phyloP scores from a whole-genome alignment of 2,888 invertebrate species.

The Aelia acuminata region DNA sequence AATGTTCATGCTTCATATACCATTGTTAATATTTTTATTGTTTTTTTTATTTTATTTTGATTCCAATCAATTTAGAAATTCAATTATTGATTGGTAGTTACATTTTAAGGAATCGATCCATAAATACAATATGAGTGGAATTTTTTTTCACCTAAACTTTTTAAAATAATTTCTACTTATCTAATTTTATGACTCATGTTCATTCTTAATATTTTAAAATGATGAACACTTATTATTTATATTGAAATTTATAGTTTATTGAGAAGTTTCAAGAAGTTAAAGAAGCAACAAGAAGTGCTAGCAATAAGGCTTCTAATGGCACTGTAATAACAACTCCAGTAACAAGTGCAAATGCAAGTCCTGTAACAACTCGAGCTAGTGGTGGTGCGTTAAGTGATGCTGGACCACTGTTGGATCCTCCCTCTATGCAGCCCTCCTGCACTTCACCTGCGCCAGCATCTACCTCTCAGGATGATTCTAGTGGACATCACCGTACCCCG shows the following conservation, averaged over 20 bases:
- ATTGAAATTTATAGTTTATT: constrained; percentile 80
- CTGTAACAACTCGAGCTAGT: constrained; percentile 80
- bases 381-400: constrained; percentile 71
- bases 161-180: background rate
- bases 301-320: constrained; percentile 76
- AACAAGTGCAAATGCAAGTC: constrained; percentile 90
- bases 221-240: constrained; percentile 13
- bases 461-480: constrained; percentile 60
- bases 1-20: too few species aligned
- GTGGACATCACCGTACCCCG: constrained; percentile 70
- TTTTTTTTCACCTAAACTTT: background rate
- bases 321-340: constrained; percentile 83
- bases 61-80: too few species aligned
- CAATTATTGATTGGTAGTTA: background rate
- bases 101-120: background rate
- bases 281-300: constrained; percentile 87
- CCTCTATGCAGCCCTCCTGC: constrained; percentile 68
- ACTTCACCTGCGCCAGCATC: constrained; percentile 66
- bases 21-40: too few species aligned
- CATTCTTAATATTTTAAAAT: constrained; percentile 40
- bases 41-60: too few species aligned
- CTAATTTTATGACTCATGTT: background rate
- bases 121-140: background rate
- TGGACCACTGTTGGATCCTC: constrained; percentile 68
- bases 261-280: constrained; percentile 99